Evolutionary conservation across 2,888 invertebrate species (phyloP), one percentile per base, ranked within the genome.

Genomic region (Mactromeris polynyma): DNA sequence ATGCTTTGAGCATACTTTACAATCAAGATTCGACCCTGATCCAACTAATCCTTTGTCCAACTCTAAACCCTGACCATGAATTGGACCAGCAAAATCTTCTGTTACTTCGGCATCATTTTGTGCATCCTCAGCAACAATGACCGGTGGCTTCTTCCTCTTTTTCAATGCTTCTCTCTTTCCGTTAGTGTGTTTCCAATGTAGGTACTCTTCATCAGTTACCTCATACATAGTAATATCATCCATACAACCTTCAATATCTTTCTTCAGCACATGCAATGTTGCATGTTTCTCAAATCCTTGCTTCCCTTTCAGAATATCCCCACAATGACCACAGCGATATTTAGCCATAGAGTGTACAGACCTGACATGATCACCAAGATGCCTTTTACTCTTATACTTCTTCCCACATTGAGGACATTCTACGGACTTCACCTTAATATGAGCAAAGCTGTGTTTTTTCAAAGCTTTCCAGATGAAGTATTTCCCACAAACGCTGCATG

Each of bases 401-500:
- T 86, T 90, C 3, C 42, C 51, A 81, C 90, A 90, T 17, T 83
- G 40, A 0, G 77, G 21, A 58, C 90, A 90, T 69, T 85, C 21
- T 21, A 46, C 54, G 0, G 33, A 11, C 42, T 79, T 87, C 26
- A 19, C 54, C 19, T 77, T 85, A 2, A 82, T 19, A 81, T 90
- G 90, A 46, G 77, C 69, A 31, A 73, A 40, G 86, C 79, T 88
- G 77, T 90, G 90, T 64, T 85, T 87, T 26, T 40, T 58, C 46
- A 90, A 51, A 2, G 58, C 77, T 58, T 83, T 85, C 54, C 58
- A 64, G 9, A 51, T 42, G 3, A 85, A 73, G 26, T 77, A 51
- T 80, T 84, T 79, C 7, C 90, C 88, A 64, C 90, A 90, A 0
- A 85, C 78, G 38, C 40, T 40, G 58, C 90, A 90, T 17, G 87